phyloP scores from a whole-genome alignment of 2,797 vertebrate species.

The Mus caroli region DNA sequence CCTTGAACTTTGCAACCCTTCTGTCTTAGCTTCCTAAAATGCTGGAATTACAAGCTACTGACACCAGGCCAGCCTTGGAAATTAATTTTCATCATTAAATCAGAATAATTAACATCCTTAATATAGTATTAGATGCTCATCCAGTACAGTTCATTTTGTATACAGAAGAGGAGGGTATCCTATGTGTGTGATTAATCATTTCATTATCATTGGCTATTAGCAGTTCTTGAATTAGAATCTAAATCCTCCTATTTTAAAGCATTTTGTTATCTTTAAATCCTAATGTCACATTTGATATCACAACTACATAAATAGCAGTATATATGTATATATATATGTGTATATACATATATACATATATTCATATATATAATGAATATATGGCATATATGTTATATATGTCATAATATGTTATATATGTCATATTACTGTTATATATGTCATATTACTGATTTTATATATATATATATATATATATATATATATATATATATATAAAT shows the following conservation, averaged over 20 bases:
- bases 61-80: neutral
- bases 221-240: neutral
- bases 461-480: no score
- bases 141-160: neutral
- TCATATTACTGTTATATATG: no score
- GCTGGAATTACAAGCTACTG: neutral
- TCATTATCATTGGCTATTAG: neutral
- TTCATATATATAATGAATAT: no score
- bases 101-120: neutral
- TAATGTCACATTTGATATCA: neutral
- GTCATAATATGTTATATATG: no score
- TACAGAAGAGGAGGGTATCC: neutral
- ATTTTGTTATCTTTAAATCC: neutral
- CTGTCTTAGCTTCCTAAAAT: neutral
- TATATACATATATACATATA: no score
- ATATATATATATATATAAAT: no score
- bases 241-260: neutral
- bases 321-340: neutral
- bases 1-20: neutral
- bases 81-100: neutral
- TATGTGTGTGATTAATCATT: neutral
- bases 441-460: no score
- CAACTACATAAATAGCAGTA: neutral
- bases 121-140: neutral
- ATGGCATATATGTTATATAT: no score